A percentile compares a stretch with the other conserved stretches of the same genome.
Evolutionary conservation across 2,113 vertebrate species (phyloP).

Genomic region (Odocoileus hemionus): DNA sequence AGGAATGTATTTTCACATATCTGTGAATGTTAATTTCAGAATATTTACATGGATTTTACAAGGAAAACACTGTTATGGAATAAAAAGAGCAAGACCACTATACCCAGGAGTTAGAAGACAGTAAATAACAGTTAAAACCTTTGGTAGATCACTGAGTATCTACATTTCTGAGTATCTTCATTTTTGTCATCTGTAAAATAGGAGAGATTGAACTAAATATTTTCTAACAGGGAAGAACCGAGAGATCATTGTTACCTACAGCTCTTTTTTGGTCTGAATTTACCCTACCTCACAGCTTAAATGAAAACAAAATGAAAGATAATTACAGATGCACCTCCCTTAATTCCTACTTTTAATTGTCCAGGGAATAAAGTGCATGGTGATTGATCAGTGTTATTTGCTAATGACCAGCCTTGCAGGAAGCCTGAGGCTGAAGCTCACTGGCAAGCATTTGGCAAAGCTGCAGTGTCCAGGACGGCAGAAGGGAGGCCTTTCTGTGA

Average conservation of each 20-base stretch:
- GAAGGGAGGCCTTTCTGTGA: background rate
- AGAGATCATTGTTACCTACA: background rate
- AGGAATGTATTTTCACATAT: background rate
- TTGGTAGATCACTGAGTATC: background rate
- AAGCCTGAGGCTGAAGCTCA: background rate
- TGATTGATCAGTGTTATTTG: background rate
- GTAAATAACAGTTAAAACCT: background rate
- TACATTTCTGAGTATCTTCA: background rate
- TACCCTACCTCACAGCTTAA: background rate
- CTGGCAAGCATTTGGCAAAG: background rate
- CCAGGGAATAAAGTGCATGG: background rate
- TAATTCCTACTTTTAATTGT: constrained; percentile 19
- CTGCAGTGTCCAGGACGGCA: background rate
- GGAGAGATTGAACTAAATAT: background rate
- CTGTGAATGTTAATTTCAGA: background rate
- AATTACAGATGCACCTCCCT: background rate
- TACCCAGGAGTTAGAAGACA: background rate
- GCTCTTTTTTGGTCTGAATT: background rate
- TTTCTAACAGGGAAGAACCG: background rate
- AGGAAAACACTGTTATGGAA: background rate
- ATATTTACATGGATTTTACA: background rate
- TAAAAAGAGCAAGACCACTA: background rate
- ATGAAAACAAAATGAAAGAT: background rate
- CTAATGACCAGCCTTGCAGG: background rate
- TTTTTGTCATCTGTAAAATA: background rate